A percentile compares a stretch with the other conserved stretches of the same genome.
phyloP scores from a whole-genome alignment of 2,888 invertebrate species.

The Bombylius discolor region DNA sequence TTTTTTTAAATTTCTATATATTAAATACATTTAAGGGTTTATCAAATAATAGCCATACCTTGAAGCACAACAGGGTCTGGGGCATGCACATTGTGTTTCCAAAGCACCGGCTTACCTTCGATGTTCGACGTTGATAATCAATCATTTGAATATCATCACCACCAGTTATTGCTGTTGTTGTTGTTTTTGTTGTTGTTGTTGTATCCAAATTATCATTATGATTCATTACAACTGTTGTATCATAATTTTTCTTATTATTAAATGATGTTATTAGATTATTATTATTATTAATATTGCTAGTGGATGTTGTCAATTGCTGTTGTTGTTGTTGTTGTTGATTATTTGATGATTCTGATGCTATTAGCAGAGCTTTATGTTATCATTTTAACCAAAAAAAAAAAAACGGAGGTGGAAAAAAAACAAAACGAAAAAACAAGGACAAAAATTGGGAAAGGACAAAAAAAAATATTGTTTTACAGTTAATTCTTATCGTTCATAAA shows the following conservation, averaged over 20 bases:
- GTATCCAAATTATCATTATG: too few species aligned
- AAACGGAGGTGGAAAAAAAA: neutral
- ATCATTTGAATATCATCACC: neutral
- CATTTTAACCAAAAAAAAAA: neutral
- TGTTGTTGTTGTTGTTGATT: slow-evolving; percentile 13
- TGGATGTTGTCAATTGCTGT: slow-evolving; percentile 9
- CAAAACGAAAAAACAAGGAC: neutral
- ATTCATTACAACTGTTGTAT: neutral
- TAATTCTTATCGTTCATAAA: slow-evolving; percentile 16
- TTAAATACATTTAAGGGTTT: slow-evolving; percentile 36
- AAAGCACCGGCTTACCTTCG: slow-evolving; percentile 54
- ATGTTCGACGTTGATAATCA: slow-evolving; percentile 14
- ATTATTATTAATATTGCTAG: slow-evolving; percentile 7
- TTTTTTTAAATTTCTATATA: slow-evolving; percentile 23
- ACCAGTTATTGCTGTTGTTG: neutral
- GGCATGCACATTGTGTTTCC: slow-evolving; percentile 73
- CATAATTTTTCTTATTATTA: neutral
- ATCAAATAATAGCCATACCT: slow-evolving; percentile 49
- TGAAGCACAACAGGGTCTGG: slow-evolving; percentile 71
- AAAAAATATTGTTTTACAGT: neutral
- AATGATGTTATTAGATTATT: too few species aligned
- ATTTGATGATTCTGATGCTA: slow-evolving; percentile 17
- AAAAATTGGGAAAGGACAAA: neutral
- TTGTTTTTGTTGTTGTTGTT: too few species aligned
- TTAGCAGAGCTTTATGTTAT: slow-evolving; percentile 17